Evolutionary conservation across 2,113 vertebrate genomes (phyloP).

Genomic region (Amblyopsis rosae): DNA sequence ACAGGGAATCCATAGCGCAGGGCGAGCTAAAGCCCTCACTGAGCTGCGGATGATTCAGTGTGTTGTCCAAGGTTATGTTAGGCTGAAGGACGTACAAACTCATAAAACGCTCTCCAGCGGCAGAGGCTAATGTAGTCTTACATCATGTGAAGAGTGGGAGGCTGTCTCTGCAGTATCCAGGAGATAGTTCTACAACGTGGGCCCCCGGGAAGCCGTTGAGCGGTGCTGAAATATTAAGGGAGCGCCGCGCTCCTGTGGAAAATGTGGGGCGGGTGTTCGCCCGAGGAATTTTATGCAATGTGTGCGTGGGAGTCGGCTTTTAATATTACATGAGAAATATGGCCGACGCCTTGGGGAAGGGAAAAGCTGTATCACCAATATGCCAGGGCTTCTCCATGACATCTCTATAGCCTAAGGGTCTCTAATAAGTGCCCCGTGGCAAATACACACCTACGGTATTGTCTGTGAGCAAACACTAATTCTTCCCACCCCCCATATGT

Average conservation of each 20-base stretch:
- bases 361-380: background rate
- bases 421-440: too few relatives aligned
- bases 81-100: too few relatives aligned
- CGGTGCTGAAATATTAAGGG: slow-evolving; percentile 47
- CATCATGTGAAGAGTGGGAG: background rate
- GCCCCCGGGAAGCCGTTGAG: background rate
- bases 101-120: background rate
- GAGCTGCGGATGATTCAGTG: too few relatives aligned
- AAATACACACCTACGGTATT: too few relatives aligned
- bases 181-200: background rate
- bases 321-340: slow-evolving; percentile 55
- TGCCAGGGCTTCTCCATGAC: background rate
- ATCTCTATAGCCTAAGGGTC: background rate
- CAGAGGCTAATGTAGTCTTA: background rate
- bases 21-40: too few relatives aligned
- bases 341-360: slow-evolving; percentile 21
- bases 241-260: background rate
- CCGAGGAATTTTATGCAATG: background rate
- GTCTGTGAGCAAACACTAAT: too few relatives aligned
- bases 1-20: too few relatives aligned
- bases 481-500: too few relatives aligned
- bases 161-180: slow-evolving; percentile 10
- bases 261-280: slow-evolving; percentile 19
- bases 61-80: too few relatives aligned
- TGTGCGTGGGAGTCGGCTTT: slow-evolving; percentile 15